A percentile compares a stretch with the other conserved stretches of the same genome.
phyloP scores from a whole-genome alignment of 2,888 invertebrate species.

The Acronicta leporina region DNA sequence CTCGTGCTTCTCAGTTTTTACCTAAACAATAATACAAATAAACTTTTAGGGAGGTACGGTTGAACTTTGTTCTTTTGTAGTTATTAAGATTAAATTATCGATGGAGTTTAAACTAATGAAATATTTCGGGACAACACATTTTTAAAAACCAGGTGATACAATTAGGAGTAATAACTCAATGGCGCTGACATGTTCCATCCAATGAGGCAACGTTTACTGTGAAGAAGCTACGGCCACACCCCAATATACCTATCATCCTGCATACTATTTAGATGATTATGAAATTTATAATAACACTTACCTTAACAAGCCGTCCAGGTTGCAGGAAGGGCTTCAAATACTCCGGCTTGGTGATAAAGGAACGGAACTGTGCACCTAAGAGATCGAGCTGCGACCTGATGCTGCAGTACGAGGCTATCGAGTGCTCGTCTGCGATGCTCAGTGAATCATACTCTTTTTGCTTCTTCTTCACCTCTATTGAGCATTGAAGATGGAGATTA shows the following conservation, averaged over 20 bases:
- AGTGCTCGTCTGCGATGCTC: slow-evolving; percentile 92
- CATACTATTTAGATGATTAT: no score
- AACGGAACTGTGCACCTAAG: slow-evolving; percentile 93
- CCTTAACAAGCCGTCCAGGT: slow-evolving; percentile 97
- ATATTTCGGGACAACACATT: no score
- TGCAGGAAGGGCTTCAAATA: slow-evolving; percentile 98
- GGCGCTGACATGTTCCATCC: no score
- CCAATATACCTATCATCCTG: no score
- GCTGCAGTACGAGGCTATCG: slow-evolving; percentile 94
- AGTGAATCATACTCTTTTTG: slow-evolving; percentile 91
- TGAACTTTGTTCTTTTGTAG: background rate
- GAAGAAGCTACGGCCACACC: no score
- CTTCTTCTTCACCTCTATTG: slow-evolving; percentile 91
- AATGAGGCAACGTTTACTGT: no score
- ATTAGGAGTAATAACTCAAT: no score
- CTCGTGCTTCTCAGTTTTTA: slow-evolving; percentile 94
- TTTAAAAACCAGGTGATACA: no score
- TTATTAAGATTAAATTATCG: no score
- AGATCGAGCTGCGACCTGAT: slow-evolving; percentile 94
- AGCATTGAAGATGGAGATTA: slow-evolving; percentile 7
- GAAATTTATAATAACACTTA: slow-evolving; percentile 69
- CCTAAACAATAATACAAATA: slow-evolving; percentile 78
- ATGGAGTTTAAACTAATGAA: no score
- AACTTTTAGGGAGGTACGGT: background rate
- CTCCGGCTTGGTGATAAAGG: slow-evolving; percentile 94